These are phyloP conservation scores for Tetragonula carbonaria DNA, from an alignment of 2,888 invertebrate genomes.

Conservation along the genomic window DNA sequence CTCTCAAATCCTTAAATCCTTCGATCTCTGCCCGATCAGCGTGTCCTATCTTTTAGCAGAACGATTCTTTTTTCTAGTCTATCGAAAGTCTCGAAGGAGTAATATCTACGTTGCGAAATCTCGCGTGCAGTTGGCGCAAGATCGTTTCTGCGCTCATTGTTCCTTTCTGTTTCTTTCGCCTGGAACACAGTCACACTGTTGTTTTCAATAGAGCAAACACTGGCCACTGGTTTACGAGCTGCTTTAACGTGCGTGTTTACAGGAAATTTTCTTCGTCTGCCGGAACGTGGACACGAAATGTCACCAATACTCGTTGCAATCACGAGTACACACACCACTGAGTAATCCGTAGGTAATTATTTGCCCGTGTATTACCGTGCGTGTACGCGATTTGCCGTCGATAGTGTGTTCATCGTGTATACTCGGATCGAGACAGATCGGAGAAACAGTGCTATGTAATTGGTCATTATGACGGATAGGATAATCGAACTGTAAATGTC, in stretches of 20 bases:
- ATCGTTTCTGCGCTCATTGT: conserved; percentile 6
- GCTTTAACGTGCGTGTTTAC: conserved; percentile 57
- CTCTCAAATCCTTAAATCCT: too few relatives aligned
- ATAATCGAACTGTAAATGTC: conserved; percentile 69
- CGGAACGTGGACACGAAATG: conserved; percentile 53
- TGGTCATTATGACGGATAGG: conserved; percentile 64
- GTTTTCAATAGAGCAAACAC: not conserved
- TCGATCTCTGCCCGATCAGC: too few relatives aligned
- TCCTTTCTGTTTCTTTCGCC: not conserved
- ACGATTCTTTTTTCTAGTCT: not conserved
- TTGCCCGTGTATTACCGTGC: conserved; percentile 62
- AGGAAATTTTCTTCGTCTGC: conserved; percentile 62
- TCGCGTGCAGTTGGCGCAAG: not conserved
- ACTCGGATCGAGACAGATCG: conserved; percentile 44
- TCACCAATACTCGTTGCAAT: conserved; percentile 55
- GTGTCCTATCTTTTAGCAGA: not conserved
- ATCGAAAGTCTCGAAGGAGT: not conserved
- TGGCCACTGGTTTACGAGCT: conserved; percentile 11
- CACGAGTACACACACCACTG: conserved; percentile 17
- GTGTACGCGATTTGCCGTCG: conserved; percentile 42
- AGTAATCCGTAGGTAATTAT: conserved; percentile 64
- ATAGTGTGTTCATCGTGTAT: conserved; percentile 43
- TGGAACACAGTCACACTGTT: not conserved
- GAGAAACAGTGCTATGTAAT: conserved; percentile 59
- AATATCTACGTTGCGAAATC: conserved; percentile 1